Conservation (phyloP, 2,797 vertebrate species). For the Pseudopleuronectes americanus region DNA sequence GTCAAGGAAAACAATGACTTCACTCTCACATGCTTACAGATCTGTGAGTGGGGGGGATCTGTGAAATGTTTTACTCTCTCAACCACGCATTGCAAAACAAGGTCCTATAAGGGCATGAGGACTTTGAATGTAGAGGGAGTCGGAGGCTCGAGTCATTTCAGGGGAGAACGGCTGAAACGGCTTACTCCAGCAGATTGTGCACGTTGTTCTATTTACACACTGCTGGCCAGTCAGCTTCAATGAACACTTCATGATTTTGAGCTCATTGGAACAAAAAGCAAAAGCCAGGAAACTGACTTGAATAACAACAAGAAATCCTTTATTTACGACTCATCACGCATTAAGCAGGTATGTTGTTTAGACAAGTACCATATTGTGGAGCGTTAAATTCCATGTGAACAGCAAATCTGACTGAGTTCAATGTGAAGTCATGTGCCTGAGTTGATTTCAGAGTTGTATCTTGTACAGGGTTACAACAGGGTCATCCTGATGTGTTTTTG, state of each 20-base stretch:
- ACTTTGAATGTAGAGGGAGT: slow-evolving; percentile 38
- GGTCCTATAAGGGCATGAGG: slow-evolving; percentile 78
- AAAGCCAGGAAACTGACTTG: slow-evolving; percentile 15
- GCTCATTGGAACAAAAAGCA: slow-evolving; percentile 27
- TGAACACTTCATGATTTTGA: neutral
- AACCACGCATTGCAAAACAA: slow-evolving; percentile 74
- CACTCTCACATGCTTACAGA: slow-evolving; percentile 79
- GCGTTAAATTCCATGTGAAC: slow-evolving; percentile 30
- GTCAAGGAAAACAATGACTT: slow-evolving; percentile 81
- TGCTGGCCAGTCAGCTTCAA: slow-evolving; percentile 9
- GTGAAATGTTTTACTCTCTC: slow-evolving; percentile 78
- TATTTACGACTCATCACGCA: slow-evolving; percentile 47
- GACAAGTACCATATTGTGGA: slow-evolving; percentile 51
- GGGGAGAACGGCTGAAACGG: slow-evolving; percentile 30
- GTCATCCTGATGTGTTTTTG: neutral
- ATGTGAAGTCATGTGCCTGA: neutral
- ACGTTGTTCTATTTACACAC: slow-evolving; percentile 23
- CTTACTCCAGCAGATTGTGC: slow-evolving; percentile 19
- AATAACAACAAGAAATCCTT: slow-evolving; percentile 61
- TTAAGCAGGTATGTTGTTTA: slow-evolving; percentile 55
- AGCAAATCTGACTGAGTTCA: neutral
- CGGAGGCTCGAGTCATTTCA: slow-evolving; percentile 40
- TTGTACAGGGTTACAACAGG: neutral
- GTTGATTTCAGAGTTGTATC: slow-evolving; percentile 9
- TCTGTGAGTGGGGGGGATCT: slow-evolving; percentile 68